Base-by-base conservation (phyloP, 2,113 vertebrate genomes). In the Campylomormyrus tamandua region DNA sequence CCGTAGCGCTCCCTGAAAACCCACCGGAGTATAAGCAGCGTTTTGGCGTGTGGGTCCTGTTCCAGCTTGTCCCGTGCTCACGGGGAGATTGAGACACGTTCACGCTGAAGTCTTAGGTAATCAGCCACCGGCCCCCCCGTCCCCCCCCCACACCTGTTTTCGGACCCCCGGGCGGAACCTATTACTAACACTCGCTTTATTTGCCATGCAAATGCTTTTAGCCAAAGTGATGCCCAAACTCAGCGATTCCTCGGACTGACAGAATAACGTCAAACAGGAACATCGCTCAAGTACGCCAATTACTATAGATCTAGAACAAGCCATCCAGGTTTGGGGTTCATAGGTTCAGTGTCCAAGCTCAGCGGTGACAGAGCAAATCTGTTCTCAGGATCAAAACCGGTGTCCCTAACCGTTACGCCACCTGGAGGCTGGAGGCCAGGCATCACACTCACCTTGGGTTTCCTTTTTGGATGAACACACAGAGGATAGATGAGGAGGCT, bases 361-460 rank as follows among this genome's bases (percentile, higher is more conserved):
- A 84, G 39, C 4, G 21, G 10, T 74, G 11, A 74, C 11, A 17
- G 46, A 48, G 5, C 46, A 85, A 46, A n/a, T 46, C 21, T 8
- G 42, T 49, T 46, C 21, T 27, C 0, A 17, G 13, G 83, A 15
- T 50, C 24, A 86, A 11, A 85, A 49, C 21, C 83, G 9, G 9
- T 13, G 45, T 13, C 24, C 5, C n/a, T 85, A 49, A 49, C 11
- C 5, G 45, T 48, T 86, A 86, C 21, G 45, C 48, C 83, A 50
- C 83, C 83, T 10, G 2, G 48, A n/a, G 45, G 24, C 17, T 35
- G 2, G 45, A 49, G 10, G 45, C 21, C 39, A 17, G 24, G 11
- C 11, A 48, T n/a, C 48, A 27, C 83, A 86, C 83, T 86, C 83
- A 86, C 83, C 83, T 86, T 86, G 83, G 48, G 10, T 86, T 48